A percentile compares a stretch with the other conserved stretches of the same genome.
Evolutionary conservation across 2,797 vertebrate species (phyloP).

Genomic region (Helicolenus hilgendorfi): DNA sequence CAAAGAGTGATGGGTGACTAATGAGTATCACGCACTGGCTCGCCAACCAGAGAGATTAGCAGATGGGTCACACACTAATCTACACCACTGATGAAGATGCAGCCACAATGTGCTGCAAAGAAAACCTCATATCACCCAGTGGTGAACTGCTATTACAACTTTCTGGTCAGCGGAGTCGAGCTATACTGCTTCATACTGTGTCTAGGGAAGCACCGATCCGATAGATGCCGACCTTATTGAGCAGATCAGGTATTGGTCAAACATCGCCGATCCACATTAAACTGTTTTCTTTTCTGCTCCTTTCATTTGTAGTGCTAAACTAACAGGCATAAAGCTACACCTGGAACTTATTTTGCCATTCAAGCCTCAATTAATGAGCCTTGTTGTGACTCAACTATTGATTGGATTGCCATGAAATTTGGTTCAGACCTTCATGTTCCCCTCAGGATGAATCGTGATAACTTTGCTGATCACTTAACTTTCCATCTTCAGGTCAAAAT

Average conservation of each 20-base stretch:
- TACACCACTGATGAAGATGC: background rate
- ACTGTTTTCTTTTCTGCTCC: too few relatives aligned
- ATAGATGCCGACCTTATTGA: background rate
- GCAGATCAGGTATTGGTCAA: background rate
- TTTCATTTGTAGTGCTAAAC: too few relatives aligned
- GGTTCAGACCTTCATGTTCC: background rate
- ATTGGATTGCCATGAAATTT: background rate
- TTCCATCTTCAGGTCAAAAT: background rate
- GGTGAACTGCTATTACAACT: background rate
- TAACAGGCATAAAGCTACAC: too few relatives aligned
- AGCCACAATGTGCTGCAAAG: background rate
- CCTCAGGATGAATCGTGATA: background rate
- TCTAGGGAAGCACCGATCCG: fast-evolving
- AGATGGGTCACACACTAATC: background rate
- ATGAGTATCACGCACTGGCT: background rate
- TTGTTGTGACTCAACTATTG: background rate
- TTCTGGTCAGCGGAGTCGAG: background rate
- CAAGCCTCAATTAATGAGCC: too few relatives aligned
- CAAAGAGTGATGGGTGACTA: background rate
- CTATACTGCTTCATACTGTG: background rate
- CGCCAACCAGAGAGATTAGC: background rate
- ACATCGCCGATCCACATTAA: too few relatives aligned
- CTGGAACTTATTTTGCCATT: too few relatives aligned
- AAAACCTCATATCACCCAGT: background rate
- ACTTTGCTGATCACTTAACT: background rate